Percentiles rank a stretch among this genome's conserved stretches.
These are phyloP conservation scores for Gobius niger DNA, from an alignment of 2,113 vertebrate species.

Conservation along the genomic window DNA sequence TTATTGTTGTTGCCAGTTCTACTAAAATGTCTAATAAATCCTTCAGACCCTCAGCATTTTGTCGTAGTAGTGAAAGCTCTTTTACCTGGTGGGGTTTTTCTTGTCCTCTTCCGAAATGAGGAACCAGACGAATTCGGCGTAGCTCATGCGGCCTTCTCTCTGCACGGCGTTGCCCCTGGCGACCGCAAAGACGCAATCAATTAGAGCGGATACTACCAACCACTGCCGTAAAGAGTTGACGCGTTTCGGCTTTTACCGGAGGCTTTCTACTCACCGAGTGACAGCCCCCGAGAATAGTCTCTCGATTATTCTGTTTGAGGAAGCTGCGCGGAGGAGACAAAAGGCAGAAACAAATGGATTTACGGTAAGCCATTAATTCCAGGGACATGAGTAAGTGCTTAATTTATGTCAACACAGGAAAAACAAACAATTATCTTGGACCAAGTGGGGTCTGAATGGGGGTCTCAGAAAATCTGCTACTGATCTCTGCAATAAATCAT, in stretches of 20 bases:
- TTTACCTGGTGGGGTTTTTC: conserved; percentile 92
- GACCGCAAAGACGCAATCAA: conserved; percentile 37
- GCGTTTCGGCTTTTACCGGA: background rate
- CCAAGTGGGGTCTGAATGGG: background rate
- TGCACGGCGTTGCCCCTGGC: conserved; percentile 90
- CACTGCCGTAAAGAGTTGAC: conserved; percentile 14
- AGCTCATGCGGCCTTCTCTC: conserved; percentile 95
- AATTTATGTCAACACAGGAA: conserved; percentile 11
- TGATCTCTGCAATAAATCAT: no score
- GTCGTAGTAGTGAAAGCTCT: background rate
- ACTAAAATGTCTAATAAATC: no score
- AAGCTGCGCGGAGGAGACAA: conserved; percentile 76
- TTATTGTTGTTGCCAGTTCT: no score
- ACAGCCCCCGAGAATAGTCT: conserved; percentile 96
- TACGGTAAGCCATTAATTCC: background rate
- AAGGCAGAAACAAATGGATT: conserved; percentile 21
- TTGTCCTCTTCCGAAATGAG: conserved; percentile 98
- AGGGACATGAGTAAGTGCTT: conserved; percentile 8
- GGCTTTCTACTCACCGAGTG: conserved; percentile 83
- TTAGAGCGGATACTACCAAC: conserved; percentile 8
- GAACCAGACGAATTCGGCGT: conserved; percentile 98
- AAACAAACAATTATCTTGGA: conserved; percentile 15
- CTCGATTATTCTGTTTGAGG: conserved; percentile 93
- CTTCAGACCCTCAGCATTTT: no score
- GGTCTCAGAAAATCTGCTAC: background rate